phyloP scores from a whole-genome alignment of 2,797 vertebrate genomes.

The Eidolon dupreanum region DNA sequence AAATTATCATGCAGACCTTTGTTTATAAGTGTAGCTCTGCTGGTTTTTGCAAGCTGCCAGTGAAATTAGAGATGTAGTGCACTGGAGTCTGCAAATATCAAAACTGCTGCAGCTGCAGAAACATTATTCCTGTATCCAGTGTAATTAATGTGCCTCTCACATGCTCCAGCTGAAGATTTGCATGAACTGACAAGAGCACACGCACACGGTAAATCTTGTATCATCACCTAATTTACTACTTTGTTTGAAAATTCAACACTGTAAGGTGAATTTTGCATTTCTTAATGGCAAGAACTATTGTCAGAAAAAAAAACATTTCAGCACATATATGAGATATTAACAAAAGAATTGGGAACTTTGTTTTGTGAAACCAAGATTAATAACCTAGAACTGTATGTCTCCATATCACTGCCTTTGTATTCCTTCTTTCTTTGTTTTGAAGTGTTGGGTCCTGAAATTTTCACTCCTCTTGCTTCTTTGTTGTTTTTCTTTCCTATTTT shows the following conservation, averaged over 20 bases:
- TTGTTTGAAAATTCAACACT: constrained; percentile 63
- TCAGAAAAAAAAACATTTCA: not conserved
- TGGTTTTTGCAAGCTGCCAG: constrained; percentile 73
- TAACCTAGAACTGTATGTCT: constrained; percentile 32
- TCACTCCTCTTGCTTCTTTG: not conserved
- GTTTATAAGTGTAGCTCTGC: constrained; percentile 67
- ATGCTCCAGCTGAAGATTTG: constrained; percentile 60
- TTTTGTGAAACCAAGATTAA: constrained; percentile 42
- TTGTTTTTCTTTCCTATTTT: constrained; percentile 32
- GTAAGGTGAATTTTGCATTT: constrained; percentile 18
- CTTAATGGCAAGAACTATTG: constrained; percentile 28
- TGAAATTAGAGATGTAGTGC: constrained; percentile 66
- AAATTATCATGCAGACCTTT: constrained; percentile 66
- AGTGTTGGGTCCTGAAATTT: not conserved
- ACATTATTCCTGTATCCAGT: constrained; percentile 49
- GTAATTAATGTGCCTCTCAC: constrained; percentile 64
- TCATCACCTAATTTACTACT: constrained; percentile 60
- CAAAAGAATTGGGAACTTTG: constrained; percentile 8
- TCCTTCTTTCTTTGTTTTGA: not conserved
- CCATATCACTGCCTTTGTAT: not conserved
- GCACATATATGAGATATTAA: not conserved
- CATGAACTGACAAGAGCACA: constrained; percentile 65
- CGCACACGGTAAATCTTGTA: constrained; percentile 53
- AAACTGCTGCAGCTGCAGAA: constrained; percentile 74
- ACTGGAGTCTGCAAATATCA: constrained; percentile 62